A percentile compares a stretch with the other conserved stretches of the same genome.
phyloP scores from a whole-genome alignment of 2,888 invertebrate species.

The Apeira syringaria region DNA sequence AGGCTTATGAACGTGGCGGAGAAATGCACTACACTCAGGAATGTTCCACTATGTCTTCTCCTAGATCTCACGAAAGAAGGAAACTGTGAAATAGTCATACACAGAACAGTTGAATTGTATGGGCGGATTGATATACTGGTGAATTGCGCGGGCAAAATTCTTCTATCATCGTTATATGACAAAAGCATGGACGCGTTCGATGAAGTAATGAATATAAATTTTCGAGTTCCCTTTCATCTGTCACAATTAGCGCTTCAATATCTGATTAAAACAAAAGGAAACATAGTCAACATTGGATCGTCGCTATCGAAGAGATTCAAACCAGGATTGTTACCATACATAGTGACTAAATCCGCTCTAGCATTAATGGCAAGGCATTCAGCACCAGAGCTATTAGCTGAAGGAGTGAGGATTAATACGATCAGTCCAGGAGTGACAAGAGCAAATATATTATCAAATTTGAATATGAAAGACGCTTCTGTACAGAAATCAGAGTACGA shows the following conservation, averaged over 20 bases:
- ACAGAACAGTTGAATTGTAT: conserved; percentile 46
- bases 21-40: conserved; percentile 37
- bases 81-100: conserved; percentile 45
- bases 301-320: conserved; percentile 42
- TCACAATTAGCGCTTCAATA: conserved; percentile 49
- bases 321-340: conserved; percentile 46
- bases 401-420: conserved; percentile 53
- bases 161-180: conserved; percentile 44
- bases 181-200: conserved; percentile 46
- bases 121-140: conserved; percentile 50
- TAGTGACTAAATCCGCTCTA: conserved; percentile 46
- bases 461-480: conserved; percentile 33
- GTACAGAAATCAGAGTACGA: conserved; percentile 32
- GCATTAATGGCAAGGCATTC: conserved; percentile 47
- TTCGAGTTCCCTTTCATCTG: conserved; percentile 49
- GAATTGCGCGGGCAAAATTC: conserved; percentile 49
- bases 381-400: conserved; percentile 42
- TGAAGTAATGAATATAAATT: conserved; percentile 50
- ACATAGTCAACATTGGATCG: conserved; percentile 50
- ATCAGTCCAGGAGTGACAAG: conserved; percentile 50
- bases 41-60: conserved; percentile 37
- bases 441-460: conserved; percentile 43
- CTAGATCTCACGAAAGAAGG: conserved; percentile 43
- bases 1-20: conserved; percentile 41
- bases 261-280: conserved; percentile 51